Conservation (phyloP, 2,113 vertebrate genomes). For the Dipodomys merriami region DNA sequence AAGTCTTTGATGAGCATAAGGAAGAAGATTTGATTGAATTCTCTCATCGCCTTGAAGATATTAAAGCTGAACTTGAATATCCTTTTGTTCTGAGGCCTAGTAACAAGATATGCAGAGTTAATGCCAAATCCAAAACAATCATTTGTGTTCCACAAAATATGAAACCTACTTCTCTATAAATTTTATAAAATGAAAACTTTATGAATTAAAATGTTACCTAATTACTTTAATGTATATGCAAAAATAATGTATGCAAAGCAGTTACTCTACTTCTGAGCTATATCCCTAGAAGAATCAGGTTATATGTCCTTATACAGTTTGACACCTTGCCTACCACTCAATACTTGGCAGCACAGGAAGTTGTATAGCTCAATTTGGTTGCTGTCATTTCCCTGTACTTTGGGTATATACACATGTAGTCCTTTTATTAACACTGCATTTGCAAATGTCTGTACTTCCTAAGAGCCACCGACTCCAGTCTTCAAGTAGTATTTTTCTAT, state of each 20-base stretch:
- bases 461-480: background rate
- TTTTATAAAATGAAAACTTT: background rate
- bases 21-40: slow-evolving; percentile 98
- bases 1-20: slow-evolving; percentile 97
- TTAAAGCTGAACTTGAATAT: slow-evolving; percentile 97
- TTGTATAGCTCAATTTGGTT: background rate
- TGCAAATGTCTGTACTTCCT: background rate
- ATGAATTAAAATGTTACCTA: background rate
- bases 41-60: slow-evolving; percentile 95
- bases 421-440: background rate
- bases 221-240: no score
- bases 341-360: background rate
- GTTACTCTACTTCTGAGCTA: no score
- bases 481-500: background rate
- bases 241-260: no score
- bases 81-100: slow-evolving; percentile 86
- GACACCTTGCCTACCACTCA: fast-evolving
- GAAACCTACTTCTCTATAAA: background rate
- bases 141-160: background rate
- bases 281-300: no score
- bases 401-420: background rate
- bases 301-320: background rate
- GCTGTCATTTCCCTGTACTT: background rate
- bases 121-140: background rate
- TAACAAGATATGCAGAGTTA: slow-evolving; percentile 38